These are phyloP conservation scores for Eira barbara DNA, from an alignment of 2,113 vertebrate genomes.

Conservation along the genomic window DNA sequence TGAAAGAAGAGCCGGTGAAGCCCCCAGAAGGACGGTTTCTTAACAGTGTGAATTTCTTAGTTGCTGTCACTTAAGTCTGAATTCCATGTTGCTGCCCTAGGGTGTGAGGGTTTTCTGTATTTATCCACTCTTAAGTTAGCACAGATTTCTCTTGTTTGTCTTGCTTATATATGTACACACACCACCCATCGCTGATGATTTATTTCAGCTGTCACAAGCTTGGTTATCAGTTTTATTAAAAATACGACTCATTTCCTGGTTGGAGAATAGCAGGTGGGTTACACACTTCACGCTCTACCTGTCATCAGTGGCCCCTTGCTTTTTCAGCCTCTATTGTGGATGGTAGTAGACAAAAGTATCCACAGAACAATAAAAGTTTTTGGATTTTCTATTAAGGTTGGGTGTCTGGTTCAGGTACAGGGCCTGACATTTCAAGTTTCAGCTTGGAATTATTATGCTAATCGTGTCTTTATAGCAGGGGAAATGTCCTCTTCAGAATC, in stretches of 20 bases:
- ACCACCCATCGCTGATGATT: not conserved
- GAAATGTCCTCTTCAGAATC: not conserved
- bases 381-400: not conserved
- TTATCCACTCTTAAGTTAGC: slow-evolving; percentile 36
- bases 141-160: slow-evolving; percentile 67
- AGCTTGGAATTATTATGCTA: slow-evolving; percentile 28
- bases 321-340: not conserved
- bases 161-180: slow-evolving; percentile 5
- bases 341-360: not conserved
- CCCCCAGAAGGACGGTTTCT: not conserved
- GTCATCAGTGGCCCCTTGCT: not conserved
- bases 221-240: not conserved
- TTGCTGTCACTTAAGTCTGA: not conserved
- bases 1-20: not conserved
- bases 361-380: not conserved
- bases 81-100: not conserved
- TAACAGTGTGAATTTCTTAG: slow-evolving; percentile 15
- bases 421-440: slow-evolving; percentile 34
- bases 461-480: slow-evolving; percentile 3
- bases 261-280: not conserved
- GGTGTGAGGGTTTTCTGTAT: slow-evolving; percentile 3
- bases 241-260: slow-evolving; percentile 12
- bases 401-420: not conserved
- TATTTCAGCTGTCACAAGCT: not conserved
- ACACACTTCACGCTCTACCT: rapidly evolving